Evolutionary conservation across 2,888 invertebrate genomes (phyloP), one percentile per base, ranked within the genome.

Genomic region (Pardosa pseudoannulata): DNA sequence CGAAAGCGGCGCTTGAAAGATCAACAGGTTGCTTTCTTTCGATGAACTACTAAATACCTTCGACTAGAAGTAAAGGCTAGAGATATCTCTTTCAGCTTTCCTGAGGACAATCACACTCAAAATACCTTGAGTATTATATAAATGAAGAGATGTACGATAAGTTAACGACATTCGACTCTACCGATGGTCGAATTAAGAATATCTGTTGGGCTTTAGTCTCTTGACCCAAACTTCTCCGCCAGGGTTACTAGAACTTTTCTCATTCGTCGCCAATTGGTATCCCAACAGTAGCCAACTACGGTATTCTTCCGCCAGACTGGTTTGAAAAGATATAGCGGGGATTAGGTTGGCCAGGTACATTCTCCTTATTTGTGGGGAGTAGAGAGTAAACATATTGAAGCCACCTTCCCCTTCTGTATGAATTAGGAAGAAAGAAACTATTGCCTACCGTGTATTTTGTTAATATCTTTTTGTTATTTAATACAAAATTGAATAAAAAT

Each of bases 161-260:
- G 11, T 62, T 62, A 56, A 64, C 46, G 50, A 23, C 64, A 39
- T 29, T 65, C 71, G 46, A 36, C 19, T 46, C 56, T 36, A 6
- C 50, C 50, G 50, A 68, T 46, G 32, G 71, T 67, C 67, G 27
- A 64, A 80, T 73, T 73, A 28, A 68, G 80, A 80, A 67, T 71
- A 64, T 64, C 79, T 79, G 72, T 13, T 29, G 27, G 46, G 50
- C 36, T 73, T 65, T 27, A 56, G 81, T 81, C 56, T 81, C 74
- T 81, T 81, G 81, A 81, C 81, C 81, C 81, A 74, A 81, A 75
- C 81, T 74, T 81, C 81, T 46, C 6, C 74, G 74, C 68, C 67
- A 68, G 81, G 81, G 81, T 81, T 81, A 50, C 81, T 68, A 36
- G 36, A 68, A 72, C 31, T 67, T 76, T 56, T 7, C 46, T 9